A percentile compares a stretch with the other conserved stretches of the same genome.
Evolutionary conservation across 1,140 invertebrate species (phyloP).

Genomic region (Drosophila sproati): DNA sequence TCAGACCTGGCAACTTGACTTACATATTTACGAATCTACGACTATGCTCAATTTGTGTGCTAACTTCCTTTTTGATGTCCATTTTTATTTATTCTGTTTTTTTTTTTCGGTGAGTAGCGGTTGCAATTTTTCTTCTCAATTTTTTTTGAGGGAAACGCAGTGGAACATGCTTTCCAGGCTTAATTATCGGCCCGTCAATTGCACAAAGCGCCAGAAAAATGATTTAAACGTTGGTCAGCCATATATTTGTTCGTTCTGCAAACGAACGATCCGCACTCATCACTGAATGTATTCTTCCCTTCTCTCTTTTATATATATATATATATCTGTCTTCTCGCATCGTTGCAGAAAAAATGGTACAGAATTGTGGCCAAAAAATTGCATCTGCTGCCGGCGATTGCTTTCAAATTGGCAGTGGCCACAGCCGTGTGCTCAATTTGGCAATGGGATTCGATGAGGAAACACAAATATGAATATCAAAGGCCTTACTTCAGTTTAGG

Average conservation of each 20-base stretch:
- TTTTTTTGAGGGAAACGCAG: constrained; percentile 20
- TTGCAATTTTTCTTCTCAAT: neutral
- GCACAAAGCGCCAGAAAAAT: constrained; percentile 79
- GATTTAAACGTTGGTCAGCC: constrained; percentile 74
- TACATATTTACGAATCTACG: neutral
- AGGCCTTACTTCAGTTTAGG: constrained; percentile 13
- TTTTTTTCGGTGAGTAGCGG: neutral
- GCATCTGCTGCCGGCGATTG: constrained; percentile 44
- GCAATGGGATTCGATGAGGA: constrained; percentile 31
- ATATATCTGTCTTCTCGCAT: neutral
- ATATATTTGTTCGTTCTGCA: constrained; percentile 75
- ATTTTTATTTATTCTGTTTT: neutral
- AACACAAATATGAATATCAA: constrained; percentile 1
- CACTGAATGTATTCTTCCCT: constrained; percentile 12
- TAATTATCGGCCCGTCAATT: constrained; percentile 84
- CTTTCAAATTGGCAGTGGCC: constrained; percentile 50
- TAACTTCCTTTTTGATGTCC: constrained; percentile 9
- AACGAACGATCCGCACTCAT: constrained; percentile 37
- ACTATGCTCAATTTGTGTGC: constrained; percentile 9
- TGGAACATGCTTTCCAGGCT: constrained; percentile 43
- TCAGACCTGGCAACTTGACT: constrained; percentile 14
- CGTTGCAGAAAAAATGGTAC: constrained; percentile 32
- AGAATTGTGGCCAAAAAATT: constrained; percentile 20
- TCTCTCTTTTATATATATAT: no score
- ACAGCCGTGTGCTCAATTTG: constrained; percentile 18